Conservation (phyloP, 2,113 vertebrate genomes). For the Cheirogaleus medius region DNA sequence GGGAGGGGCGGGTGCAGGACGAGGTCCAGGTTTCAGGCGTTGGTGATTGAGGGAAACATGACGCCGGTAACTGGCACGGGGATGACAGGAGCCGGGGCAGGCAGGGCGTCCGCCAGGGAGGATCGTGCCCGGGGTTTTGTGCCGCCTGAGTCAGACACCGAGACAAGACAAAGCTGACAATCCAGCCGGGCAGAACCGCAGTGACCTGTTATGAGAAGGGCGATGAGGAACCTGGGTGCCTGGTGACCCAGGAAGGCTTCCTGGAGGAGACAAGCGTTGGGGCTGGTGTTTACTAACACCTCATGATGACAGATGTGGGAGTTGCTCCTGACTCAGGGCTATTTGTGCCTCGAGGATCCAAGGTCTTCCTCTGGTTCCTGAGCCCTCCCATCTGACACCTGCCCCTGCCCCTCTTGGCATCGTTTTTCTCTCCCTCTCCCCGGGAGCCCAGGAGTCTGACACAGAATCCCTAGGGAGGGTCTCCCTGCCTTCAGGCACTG, state of each 20-base stretch:
- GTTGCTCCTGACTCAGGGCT: not conserved
- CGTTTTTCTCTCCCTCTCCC: no score
- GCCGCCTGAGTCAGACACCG: not conserved
- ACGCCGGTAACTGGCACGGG: not conserved
- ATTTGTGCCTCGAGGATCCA: not conserved
- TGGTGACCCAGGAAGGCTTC: not conserved
- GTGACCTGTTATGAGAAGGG: not conserved
- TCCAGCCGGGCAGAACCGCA: not conserved
- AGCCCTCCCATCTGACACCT: not conserved
- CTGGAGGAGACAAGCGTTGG: not conserved
- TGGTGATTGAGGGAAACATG: not conserved
- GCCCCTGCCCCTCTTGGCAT: not conserved
- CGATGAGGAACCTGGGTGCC: not conserved
- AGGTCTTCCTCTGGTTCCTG: not conserved
- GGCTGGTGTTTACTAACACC: not conserved
- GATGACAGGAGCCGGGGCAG: accelerated
- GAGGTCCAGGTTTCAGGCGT: not conserved
- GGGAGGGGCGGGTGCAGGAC: not conserved
- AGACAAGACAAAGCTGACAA: not conserved
- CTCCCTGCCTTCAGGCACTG: not conserved
- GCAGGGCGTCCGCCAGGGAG: not conserved
- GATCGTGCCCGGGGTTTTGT: not conserved
- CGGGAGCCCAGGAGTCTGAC: not conserved
- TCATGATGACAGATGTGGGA: not conserved
- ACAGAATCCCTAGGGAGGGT: not conserved